These are phyloP conservation scores for Chymomyza caudatula DNA, from an alignment of 2,888 invertebrate genomes.

Conservation along the genomic window DNA sequence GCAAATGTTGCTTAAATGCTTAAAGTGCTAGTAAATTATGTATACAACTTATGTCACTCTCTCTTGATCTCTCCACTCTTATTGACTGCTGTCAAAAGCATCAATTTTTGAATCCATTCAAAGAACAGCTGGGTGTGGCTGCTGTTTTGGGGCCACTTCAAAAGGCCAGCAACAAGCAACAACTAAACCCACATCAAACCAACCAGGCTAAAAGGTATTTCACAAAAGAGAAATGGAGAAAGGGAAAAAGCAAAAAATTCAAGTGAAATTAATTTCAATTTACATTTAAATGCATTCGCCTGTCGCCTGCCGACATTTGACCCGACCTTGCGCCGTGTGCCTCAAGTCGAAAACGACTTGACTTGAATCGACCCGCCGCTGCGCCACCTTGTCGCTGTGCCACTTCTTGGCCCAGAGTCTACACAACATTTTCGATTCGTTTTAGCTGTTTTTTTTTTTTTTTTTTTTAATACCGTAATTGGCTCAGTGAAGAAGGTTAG, in stretches of 20 bases:
- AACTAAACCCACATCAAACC: not conserved
- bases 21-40: not conserved
- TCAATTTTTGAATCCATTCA: not conserved
- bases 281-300: slow-evolving; percentile 60
- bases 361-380: not conserved
- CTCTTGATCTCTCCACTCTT: not conserved
- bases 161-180: not conserved
- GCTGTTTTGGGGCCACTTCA: not conserved
- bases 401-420: slow-evolving; percentile 17
- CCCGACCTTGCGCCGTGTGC: not conserved
- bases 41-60: not conserved
- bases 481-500: slow-evolving; percentile 68
- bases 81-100: not conserved
- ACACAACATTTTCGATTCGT: not conserved
- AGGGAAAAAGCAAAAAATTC: slow-evolving; percentile 1
- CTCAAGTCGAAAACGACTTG: not conserved
- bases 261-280: slow-evolving; percentile 66
- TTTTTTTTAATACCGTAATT: slow-evolving; percentile 70
- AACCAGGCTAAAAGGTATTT: not conserved
- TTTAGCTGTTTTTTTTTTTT: slow-evolving; percentile 20
- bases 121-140: not conserved
- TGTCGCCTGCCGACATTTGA: not conserved
- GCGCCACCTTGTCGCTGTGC: slow-evolving; percentile 1
- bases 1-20: not conserved
- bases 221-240: not conserved